These are phyloP conservation scores for Monomorium pharaonis DNA, from an alignment of 1,140 invertebrate genomes.

Conservation along the genomic window DNA sequence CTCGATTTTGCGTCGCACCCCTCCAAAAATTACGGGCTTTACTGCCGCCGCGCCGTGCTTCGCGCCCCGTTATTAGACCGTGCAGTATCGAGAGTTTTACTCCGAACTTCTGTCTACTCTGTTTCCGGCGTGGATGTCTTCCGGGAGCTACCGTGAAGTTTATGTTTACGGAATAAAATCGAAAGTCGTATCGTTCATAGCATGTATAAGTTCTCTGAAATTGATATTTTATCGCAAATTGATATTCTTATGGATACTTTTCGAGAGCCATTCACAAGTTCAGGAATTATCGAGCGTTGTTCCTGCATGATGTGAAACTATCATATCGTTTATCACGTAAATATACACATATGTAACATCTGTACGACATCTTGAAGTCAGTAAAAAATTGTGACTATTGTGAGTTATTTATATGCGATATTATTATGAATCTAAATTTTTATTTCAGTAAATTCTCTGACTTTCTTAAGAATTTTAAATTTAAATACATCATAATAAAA, in stretches of 20 bases:
- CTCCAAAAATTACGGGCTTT: constrained; percentile 61
- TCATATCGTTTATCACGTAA: neutral
- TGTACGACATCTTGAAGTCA: neutral
- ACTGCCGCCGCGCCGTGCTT: neutral
- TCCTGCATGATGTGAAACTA: neutral
- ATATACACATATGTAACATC: neutral
- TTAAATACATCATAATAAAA: no score
- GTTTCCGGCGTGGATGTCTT: neutral
- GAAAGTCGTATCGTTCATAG: neutral
- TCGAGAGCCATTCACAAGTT: neutral
- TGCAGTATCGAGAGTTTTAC: constrained; percentile 34
- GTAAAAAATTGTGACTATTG: neutral
- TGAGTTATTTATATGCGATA: neutral
- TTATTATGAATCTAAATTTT: neutral
- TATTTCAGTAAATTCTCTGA: neutral
- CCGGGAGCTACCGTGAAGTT: neutral
- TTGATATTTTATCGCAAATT: constrained; percentile 2
- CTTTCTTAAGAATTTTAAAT: no score
- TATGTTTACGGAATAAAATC: constrained; percentile 15
- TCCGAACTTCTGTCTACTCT: neutral
- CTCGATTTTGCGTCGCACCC: constrained; percentile 6
- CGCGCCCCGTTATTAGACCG: neutral
- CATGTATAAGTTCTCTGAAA: neutral
- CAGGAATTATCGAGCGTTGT: neutral
- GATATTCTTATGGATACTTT: neutral